Base-by-base conservation (phyloP, 2,888 invertebrate species). In the Dione vanillae region DNA sequence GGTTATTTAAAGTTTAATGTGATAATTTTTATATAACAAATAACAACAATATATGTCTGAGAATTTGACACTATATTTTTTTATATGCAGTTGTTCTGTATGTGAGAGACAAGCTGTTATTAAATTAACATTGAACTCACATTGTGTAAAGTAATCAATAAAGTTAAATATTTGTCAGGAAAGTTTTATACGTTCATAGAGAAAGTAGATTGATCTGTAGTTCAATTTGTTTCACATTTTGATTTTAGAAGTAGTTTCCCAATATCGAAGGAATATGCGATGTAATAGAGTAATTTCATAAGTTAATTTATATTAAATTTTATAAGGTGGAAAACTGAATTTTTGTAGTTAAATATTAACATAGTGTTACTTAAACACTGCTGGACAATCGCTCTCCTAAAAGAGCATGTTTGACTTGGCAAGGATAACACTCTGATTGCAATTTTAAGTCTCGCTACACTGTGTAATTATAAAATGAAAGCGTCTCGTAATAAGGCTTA, bases 341-440 rank as follows among this genome's bases (percentile, higher is more conserved):
- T 27, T n/a, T 35, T 11, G 9, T 16, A 20, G 27, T 61, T 45
- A 27, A 61, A 27, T 45, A 59, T 43, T 43, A 45, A 45, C 61
- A 45, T 27, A 1, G n/a, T 11, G 45, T 45, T n/a, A 10, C 45
- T 61, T 27, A 35, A 61, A 45, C 61, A n/a, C 45, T 27, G n/a
- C 27, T 59, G 20, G 43, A 45, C 61, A 27, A 45, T 45, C 10
- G 43, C 61, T 61, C 27, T n/a, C 45, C n/a, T 43, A 45, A 45
- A 61, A 35, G 27, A 35, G 35, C 20, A 43, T 61, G 27, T 61
- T 61, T 61, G 27, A 61, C 61, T 61, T 61, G 45, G 61, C 61
- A 61, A 61, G 27, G 61, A 45, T 45, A 45, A 61, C n/a, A 45
- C 27, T 61, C 61, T 61, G 61, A 61, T 45, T 61, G 61, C 16